Evolutionary conservation across 2,113 vertebrate genomes (phyloP), one percentile per base, ranked within the genome.

Genomic region (Hyperoodon ampullatus): DNA sequence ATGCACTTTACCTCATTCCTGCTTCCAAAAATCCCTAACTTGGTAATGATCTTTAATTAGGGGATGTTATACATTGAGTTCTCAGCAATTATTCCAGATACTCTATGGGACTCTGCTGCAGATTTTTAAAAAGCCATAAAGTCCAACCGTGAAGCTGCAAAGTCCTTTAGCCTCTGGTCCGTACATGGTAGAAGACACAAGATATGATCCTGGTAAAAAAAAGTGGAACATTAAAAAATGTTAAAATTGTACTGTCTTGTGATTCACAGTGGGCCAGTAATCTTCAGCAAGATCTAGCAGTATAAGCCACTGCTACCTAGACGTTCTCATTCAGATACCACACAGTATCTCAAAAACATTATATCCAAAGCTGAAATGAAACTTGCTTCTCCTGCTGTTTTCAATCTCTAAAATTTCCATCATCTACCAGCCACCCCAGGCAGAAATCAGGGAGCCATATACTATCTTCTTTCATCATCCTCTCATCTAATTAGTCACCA

Each of bases 31-130:
- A 93, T 94, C 78, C 87, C 83, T 90, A 60, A 74, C 92, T 80
- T 86, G 70, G 83, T 84, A 68, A 83, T 93, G 95, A 95, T 97
- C 97, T 96, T 95, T 98, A 97, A 97, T 97, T 97, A 98, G 94
- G 61, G 50, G 30, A 90, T 92, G 92, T 87, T 74, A 66, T 77
- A 55, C 75, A 50, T 4, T 58, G 93, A 84, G 74, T 93, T 95
- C 96, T 95, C 95, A 97, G 93, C 90, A 90, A 93, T 93, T 68
- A 74, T 60, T 93, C 44, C 80, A 55, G 78, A 81, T 87, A 50
- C 58, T 53, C 83, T 77, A 6, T 42, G 35, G 58, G 92, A 96
- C 96, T 90, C 78, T 66, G 44, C 80, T 92, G 30, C 95, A 81
- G 83, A 88, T 39, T 39, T 39, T 83, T 84, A 84, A 83, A 96